A percentile compares a stretch with the other conserved stretches of the same genome.
Conservation (phyloP, 2,113 vertebrate species). For the Dicrurus megarhynchus region DNA sequence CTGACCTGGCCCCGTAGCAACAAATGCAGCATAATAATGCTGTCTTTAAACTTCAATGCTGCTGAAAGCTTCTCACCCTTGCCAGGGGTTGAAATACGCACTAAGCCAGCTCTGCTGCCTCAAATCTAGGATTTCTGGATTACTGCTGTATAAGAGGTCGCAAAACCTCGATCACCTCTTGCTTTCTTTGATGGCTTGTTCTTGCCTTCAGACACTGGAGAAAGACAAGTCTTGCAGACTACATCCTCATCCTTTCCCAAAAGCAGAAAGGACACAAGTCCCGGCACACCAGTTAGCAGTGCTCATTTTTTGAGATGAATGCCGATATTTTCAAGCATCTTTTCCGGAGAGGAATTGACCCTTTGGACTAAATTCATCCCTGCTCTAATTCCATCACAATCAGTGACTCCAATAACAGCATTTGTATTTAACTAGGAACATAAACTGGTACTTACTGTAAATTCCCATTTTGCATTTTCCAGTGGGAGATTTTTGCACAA, state of each 20-base stretch:
- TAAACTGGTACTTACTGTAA: neutral
- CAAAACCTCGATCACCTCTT: neutral
- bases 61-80: neutral
- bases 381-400: neutral
- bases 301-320: neutral
- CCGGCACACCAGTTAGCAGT: neutral
- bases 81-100: neutral
- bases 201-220: neutral
- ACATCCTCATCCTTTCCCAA: neutral
- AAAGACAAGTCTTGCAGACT: neutral
- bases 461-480: constrained; percentile 34
- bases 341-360: neutral
- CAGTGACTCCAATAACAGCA: neutral
- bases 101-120: neutral
- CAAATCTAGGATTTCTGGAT: neutral
- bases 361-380: neutral
- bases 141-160: neutral
- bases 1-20: constrained; percentile 1
- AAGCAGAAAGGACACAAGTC: neutral
- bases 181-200: neutral
- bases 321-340: neutral
- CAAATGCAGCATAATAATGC: neutral
- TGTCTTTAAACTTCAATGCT: neutral
- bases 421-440: constrained; percentile 16
- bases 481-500: constrained; percentile 1